Evolutionary conservation across 2,888 invertebrate species (phyloP), one percentile per base, ranked within the genome.

Genomic region (Chymomyza caudatula): DNA sequence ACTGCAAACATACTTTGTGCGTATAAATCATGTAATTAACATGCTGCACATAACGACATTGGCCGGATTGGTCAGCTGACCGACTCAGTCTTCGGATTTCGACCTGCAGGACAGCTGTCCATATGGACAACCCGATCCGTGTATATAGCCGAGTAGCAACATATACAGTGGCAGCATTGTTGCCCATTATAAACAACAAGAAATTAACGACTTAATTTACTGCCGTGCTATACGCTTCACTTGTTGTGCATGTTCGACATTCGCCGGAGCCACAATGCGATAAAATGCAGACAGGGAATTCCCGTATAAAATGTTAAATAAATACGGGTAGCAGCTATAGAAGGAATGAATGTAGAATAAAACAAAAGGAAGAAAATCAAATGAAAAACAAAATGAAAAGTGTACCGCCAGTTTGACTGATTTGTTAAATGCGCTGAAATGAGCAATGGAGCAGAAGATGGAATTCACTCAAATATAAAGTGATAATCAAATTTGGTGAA

Each of bases 161-260:
- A 49, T 15, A 47, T 56, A 56, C 19, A 22, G 44, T 19, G 19
- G 47, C 55, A 47, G 54, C 60, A 47, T 53, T 43, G 25, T 17
- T 58, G 70, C 67, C 71, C 77, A 73, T 79, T 85, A 82, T 82
- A 82, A 82, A 82, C 87, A 82, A 82, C 87, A 86, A 82, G 77
- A 86, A 85, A 82, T 82, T 85, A 82, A 82, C 83, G 80, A 86
- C 87, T 82, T 86, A 79, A 82, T 82, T 82, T 82, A 86, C 85
- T 82, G 85, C 83, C 69, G 63, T 65, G 51, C 5, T 66, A 59
- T 73, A 67, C 71, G 67, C 68, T 68, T 51, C 63, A 55, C 58
- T 63, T 55, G 60, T 44, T 20, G 13, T 15, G 22, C 52, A 51
- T 49, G 37, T 20, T 51, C 42, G 57, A 52, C 49, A 11, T 20